Evolutionary conservation across 2,797 vertebrate genomes (phyloP).

Genomic region (Tolypeutes matacus): DNA sequence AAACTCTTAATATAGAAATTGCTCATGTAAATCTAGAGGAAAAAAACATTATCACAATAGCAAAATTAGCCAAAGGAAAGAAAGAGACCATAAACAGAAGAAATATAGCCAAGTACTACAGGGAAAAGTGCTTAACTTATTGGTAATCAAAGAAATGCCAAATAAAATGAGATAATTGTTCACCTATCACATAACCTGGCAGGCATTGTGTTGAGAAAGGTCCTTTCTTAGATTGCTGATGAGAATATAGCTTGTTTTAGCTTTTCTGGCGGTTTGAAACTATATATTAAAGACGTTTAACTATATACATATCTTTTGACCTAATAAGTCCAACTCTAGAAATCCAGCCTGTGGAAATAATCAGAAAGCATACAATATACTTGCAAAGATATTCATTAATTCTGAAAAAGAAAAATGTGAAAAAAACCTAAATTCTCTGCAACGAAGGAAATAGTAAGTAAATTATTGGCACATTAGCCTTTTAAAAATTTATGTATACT

Average conservation of each 20-base stretch:
- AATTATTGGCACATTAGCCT: not conserved
- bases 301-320: not conserved
- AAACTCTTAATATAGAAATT: not conserved
- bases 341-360: slow-evolving; percentile 25
- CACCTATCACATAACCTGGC: not conserved
- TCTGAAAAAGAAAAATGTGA: not conserved
- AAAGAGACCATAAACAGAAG: not conserved
- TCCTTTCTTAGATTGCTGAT: not conserved
- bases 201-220: not conserved
- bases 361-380: not conserved
- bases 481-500: slow-evolving; percentile 4
- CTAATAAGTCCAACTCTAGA: not conserved
- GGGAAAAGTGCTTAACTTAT: not conserved
- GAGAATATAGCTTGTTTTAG: not conserved
- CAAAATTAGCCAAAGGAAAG: slow-evolving; percentile 49
- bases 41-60: not conserved
- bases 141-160: not conserved
- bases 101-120: not conserved
- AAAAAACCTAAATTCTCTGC: not conserved
- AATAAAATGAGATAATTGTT: not conserved
- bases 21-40: not conserved
- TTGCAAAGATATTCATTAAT: not conserved
- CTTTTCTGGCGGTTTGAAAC: not conserved
- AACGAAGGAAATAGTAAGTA: not conserved
- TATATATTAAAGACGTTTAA: not conserved